phyloP scores from a whole-genome alignment of 2,113 vertebrate genomes.

The Sphyrna mokarran region DNA sequence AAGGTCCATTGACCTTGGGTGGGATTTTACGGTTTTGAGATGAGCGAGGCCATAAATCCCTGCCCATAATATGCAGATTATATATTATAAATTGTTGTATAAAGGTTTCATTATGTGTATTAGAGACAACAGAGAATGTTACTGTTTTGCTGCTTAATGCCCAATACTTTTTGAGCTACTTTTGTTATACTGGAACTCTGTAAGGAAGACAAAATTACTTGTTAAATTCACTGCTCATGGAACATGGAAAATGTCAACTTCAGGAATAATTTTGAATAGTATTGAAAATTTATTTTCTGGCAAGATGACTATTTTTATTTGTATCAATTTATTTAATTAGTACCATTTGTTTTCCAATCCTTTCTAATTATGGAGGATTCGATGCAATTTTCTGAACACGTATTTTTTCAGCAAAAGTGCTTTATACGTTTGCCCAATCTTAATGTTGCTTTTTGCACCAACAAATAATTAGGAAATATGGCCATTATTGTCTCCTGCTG shows the following conservation, averaged over 20 bases:
- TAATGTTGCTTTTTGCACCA: not conserved
- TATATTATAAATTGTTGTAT: not conserved
- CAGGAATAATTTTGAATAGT: not conserved
- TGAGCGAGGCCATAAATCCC: too few species aligned
- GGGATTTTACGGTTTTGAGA: too few species aligned
- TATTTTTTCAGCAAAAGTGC: not conserved
- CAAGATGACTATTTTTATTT: not conserved
- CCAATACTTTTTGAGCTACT: not conserved
- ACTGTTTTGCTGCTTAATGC: not conserved
- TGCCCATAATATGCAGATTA: not conserved
- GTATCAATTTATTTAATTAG: not conserved
- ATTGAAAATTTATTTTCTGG: not conserved
- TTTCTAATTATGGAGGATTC: not conserved
- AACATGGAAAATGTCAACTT: not conserved
- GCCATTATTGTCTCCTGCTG: not conserved
- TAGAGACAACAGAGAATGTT: not conserved
- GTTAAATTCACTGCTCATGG: not conserved
- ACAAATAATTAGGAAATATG: not conserved
- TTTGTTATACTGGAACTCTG: not conserved
- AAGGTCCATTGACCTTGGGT: too few species aligned
- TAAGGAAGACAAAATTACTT: not conserved
- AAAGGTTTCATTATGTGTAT: not conserved
- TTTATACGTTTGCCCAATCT: not conserved
- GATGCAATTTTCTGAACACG: not conserved
- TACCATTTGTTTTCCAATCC: not conserved